phyloP scores from a whole-genome alignment of 2,888 invertebrate genomes.

The Colostygia pectinataria region DNA sequence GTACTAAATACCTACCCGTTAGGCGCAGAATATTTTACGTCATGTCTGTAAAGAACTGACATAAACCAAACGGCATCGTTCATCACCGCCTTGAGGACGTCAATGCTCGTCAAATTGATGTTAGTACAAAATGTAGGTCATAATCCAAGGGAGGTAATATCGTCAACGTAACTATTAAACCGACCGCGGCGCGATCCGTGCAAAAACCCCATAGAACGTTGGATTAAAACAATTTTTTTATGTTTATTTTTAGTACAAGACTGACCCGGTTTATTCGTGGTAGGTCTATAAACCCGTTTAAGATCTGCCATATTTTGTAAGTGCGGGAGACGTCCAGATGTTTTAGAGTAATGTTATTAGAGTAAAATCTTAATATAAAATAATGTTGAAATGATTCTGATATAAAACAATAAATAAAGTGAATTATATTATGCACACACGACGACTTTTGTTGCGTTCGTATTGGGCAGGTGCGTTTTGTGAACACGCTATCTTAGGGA shows the following conservation, averaged over 20 bases:
- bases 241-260: conserved; percentile 58
- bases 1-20: too few species aligned
- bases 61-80: conserved; percentile 10
- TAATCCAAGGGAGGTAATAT: conserved; percentile 52
- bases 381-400: too few species aligned
- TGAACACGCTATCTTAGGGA: too few species aligned
- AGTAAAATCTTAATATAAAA: too few species aligned
- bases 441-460: too few species aligned
- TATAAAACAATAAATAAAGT: too few species aligned
- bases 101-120: conserved; percentile 41
- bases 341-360: conserved; percentile 32
- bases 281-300: conserved; percentile 56
- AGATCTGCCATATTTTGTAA: conserved; percentile 45
- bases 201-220: conserved; percentile 51
- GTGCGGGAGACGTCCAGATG: conserved; percentile 58
- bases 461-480: too few species aligned
- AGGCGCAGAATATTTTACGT: neutral
- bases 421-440: too few species aligned
- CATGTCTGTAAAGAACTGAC: conserved; percentile 2
- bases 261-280: conserved; percentile 56
- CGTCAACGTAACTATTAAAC: conserved; percentile 41
- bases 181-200: conserved; percentile 42
- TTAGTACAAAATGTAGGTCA: conserved; percentile 49
- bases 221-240: conserved; percentile 57
- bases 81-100: conserved; percentile 36